These are phyloP conservation scores for Columbina picui DNA, from an alignment of 2,113 vertebrate genomes.

Conservation along the genomic window DNA sequence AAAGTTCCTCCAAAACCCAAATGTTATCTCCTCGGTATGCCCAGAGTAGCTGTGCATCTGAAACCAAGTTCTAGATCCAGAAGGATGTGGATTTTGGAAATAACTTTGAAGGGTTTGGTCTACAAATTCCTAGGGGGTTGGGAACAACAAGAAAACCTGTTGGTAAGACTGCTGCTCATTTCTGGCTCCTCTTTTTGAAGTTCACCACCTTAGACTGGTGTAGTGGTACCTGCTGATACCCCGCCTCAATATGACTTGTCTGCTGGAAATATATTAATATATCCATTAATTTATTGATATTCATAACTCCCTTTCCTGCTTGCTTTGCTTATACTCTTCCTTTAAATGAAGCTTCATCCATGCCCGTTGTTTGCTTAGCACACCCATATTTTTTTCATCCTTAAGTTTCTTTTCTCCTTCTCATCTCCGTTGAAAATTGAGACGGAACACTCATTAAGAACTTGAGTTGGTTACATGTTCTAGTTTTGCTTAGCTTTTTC, in stretches of 20 bases:
- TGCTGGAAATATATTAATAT: not conserved
- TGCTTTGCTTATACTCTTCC: not conserved
- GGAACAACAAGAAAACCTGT: not conserved
- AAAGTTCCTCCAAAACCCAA: not conserved
- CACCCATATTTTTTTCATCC: not conserved
- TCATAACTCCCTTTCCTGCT: not conserved
- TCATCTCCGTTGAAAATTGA: not conserved
- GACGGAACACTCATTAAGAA: not conserved
- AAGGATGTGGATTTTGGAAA: not conserved
- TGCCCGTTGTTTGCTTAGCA: accelerated
- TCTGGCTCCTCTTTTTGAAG: not conserved
- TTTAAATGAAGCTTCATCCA: not conserved
- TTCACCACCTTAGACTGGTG: not conserved
- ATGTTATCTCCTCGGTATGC: not conserved
- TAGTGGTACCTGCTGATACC: not conserved
- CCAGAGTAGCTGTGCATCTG: not conserved
- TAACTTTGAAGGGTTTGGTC: not conserved
- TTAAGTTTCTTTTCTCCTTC: not conserved
- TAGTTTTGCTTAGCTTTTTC: not conserved
- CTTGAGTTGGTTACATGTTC: not conserved
- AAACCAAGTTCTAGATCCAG: not conserved
- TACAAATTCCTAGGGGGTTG: not conserved
- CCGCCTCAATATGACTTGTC: not conserved
- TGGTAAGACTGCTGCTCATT: not conserved
- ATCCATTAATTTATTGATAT: no score